phyloP scores from a whole-genome alignment of 2,888 invertebrate genomes.

The Euproctis similis region DNA sequence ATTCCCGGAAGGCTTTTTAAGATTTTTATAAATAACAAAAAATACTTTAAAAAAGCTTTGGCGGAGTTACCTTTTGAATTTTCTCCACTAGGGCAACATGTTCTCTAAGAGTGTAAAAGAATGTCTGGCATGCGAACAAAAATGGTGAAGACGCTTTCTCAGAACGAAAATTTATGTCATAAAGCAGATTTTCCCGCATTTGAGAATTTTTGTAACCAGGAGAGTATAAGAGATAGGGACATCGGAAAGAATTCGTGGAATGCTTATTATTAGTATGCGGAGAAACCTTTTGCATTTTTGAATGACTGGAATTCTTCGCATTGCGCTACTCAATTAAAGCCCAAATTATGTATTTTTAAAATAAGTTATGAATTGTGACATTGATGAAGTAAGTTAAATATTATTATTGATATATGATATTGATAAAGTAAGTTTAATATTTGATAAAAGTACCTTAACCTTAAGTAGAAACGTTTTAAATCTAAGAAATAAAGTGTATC shows the following conservation, averaged over 20 bases:
- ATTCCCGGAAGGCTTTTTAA: slow-evolving; percentile 39
- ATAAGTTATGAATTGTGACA: too few relatives aligned
- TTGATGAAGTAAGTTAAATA: too few relatives aligned
- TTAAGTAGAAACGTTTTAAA: too few relatives aligned
- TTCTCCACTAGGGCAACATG: slow-evolving; percentile 55
- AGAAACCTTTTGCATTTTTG: slow-evolving; percentile 6
- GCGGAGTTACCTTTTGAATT: slow-evolving; percentile 68
- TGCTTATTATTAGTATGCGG: slow-evolving; percentile 29
- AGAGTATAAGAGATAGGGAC: slow-evolving; percentile 31
- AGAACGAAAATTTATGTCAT: slow-evolving; percentile 34
- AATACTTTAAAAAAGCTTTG: slow-evolving; percentile 64
- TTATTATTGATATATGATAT: too few relatives aligned
- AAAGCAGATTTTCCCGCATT: slow-evolving; percentile 73
- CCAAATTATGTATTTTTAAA: too few relatives aligned
- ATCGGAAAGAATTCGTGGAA: slow-evolving; percentile 34
- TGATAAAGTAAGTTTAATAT: too few relatives aligned
- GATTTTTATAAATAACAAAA: slow-evolving; percentile 27
- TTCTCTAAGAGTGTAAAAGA: slow-evolving; percentile 33
- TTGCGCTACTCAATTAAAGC: background rate
- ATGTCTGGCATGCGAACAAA: slow-evolving; percentile 43
- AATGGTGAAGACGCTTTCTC: slow-evolving; percentile 21
- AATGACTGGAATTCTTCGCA: slow-evolving; percentile 2
- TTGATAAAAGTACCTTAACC: too few relatives aligned
- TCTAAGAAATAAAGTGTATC: too few relatives aligned
- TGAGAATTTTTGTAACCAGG: slow-evolving; percentile 68